These are phyloP conservation scores for Anticlea derivata DNA, from an alignment of 2,888 invertebrate genomes.

Conservation along the genomic window DNA sequence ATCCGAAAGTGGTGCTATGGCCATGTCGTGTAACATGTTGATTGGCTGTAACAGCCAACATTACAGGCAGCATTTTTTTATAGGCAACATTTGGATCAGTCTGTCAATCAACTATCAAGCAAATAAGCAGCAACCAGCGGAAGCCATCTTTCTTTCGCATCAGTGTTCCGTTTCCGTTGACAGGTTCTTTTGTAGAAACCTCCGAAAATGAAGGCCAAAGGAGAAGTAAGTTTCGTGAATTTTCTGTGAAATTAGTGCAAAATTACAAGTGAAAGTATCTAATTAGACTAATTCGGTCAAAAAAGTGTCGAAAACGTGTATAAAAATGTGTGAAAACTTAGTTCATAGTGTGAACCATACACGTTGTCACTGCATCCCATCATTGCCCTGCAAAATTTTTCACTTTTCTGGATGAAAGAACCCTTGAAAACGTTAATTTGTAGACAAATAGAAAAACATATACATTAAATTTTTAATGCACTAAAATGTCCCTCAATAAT, in stretches of 20 bases:
- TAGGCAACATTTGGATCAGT: neutral
- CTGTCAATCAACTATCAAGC: no score
- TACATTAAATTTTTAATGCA: neutral
- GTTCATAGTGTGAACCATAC: slow-evolving; percentile 47
- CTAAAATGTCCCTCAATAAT: neutral
- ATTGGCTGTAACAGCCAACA: no score
- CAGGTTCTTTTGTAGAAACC: slow-evolving; percentile 77
- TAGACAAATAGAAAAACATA: neutral
- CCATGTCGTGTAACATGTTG: no score
- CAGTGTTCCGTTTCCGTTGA: slow-evolving; percentile 76
- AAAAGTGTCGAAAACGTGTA: slow-evolving; percentile 4
- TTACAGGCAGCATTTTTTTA: no score
- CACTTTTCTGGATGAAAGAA: neutral
- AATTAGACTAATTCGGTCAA: neutral
- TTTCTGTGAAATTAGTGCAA: slow-evolving; percentile 37
- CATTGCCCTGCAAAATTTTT: slow-evolving; percentile 23
- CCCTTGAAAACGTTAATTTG: neutral
- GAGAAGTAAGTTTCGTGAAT: slow-evolving; percentile 86
- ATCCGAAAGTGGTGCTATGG: no score
- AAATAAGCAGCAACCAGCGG: neutral
- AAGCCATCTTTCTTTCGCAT: slow-evolving; percentile 57
- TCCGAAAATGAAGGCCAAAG: slow-evolving; percentile 93
- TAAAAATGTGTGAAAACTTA: slow-evolving; percentile 18
- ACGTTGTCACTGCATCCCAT: slow-evolving; percentile 64
- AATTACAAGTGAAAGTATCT: slow-evolving; percentile 4